phyloP scores from a whole-genome alignment of 2,113 vertebrate genomes.

The Myxocyprinus asiaticus region DNA sequence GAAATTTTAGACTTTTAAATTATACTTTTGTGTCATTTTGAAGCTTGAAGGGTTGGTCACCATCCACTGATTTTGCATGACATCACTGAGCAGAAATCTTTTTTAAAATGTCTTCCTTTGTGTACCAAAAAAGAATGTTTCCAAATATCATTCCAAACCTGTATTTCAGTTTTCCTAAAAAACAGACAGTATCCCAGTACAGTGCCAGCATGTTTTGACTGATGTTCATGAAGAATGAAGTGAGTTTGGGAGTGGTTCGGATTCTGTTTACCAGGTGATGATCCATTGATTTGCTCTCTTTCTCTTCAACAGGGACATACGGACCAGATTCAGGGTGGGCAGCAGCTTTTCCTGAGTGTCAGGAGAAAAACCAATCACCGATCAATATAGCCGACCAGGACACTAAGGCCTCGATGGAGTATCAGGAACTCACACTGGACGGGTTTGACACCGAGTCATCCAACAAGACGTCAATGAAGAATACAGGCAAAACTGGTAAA shows the following conservation, averaged over 20 bases:
- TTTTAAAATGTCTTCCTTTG: too few species aligned
- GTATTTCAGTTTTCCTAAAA: not conserved
- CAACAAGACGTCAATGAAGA: conserved; percentile 98
- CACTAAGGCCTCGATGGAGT: conserved; percentile 81
- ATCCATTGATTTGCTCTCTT: conserved; percentile 42
- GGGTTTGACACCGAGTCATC: conserved; percentile 91
- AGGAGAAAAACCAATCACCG: conserved; percentile 89
- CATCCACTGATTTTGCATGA: too few species aligned
- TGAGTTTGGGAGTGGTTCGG: not conserved
- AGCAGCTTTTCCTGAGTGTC: conserved; percentile 82
- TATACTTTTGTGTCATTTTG: too few species aligned
- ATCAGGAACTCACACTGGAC: conserved; percentile 88
- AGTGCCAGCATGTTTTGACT: conserved; percentile 24
- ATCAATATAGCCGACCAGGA: conserved; percentile 88
- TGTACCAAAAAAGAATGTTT: too few species aligned
- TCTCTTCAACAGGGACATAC: conserved; percentile 79
- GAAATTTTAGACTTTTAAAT: too few species aligned
- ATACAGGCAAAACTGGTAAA: conserved; percentile 95
- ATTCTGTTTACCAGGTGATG: conserved; percentile 9
- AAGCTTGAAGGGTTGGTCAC: too few species aligned
- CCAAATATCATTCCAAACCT: too few species aligned
- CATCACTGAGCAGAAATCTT: too few species aligned
- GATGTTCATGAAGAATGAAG: not conserved
- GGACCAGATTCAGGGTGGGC: conserved; percentile 93
- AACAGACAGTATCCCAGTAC: conserved; percentile 14